Evolutionary conservation across 2,888 invertebrate genomes (phyloP), one percentile per base, ranked within the genome.

Genomic region (Leptopilina myrica): DNA sequence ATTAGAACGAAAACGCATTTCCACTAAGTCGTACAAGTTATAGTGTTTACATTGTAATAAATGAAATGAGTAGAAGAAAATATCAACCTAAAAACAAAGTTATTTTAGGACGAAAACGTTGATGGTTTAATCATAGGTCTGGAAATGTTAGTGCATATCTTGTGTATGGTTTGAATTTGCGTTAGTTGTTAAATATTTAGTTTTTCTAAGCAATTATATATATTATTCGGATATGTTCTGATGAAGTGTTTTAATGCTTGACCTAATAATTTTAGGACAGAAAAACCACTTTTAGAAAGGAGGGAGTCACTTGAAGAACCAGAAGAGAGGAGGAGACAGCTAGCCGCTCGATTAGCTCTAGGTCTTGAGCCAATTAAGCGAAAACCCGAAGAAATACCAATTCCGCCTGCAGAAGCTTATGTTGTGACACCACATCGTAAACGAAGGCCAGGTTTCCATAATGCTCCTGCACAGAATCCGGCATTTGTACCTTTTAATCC

Each of bases 351-450:
- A 56, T 82, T 91, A 49, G 90, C 95, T 6, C 93, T 96, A 46
- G 96, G 96, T 88, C 92, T 96, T 84, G 95, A 96, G 92, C 92
- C 94, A 84, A 93, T 94, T 82, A 93, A 94, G 82, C 93, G 94
- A 76, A 94, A 94, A 92, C 93, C 95, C 87, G 95, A 95, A 88
- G 95, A 95, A 85, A 94, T 94, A 86, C 93, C 94, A 56, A 94
- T 94, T 86, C 92, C 96, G 79, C 96, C 96, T 0, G 94, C 94
- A 76, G 96, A 96, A 91, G 96, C 96, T 87, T 97, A 97, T 89
- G 96, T 97, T 64, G 97, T 97, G 33, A 97, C 97, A 53, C 97
- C 97, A 12, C 97, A 97, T 92, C 93, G 97, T 86, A 97, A 97
- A 92, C 93, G 97, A 90, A 93, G 97, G 90, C 97, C 97, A 0